Percentiles rank a stretch among this genome's conserved stretches.
Conservation (phyloP, 1,140 invertebrate genomes). For the Temnothorax longispinosus region DNA sequence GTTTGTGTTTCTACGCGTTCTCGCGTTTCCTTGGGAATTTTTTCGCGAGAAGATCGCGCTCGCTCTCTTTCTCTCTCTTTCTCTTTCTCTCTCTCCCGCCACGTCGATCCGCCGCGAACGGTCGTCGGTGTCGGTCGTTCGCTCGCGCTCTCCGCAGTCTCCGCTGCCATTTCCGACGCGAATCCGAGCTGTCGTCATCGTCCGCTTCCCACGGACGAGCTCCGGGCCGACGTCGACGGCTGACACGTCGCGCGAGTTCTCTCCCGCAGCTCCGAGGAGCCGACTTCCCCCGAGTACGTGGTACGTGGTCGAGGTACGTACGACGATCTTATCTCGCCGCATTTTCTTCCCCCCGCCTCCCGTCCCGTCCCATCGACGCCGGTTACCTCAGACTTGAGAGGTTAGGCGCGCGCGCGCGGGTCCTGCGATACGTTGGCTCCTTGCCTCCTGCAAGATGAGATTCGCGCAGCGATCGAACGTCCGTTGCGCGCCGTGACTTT, state of each 20-base stretch:
- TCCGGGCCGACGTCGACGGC: not conserved
- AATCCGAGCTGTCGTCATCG: slow-evolving; percentile 17
- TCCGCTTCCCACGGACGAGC: not conserved
- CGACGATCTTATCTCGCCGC: not conserved
- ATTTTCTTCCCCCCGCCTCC: not conserved
- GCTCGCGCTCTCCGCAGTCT: not conserved
- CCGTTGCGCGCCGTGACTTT: not conserved
- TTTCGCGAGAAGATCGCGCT: not conserved
- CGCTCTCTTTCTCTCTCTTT: not conserved
- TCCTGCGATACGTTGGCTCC: not conserved
- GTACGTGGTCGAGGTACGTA: slow-evolving; percentile 17
- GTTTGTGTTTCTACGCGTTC: slow-evolving; percentile 32
- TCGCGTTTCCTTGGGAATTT: not conserved
- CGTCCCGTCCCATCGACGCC: not conserved
- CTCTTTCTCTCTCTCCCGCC: not conserved
- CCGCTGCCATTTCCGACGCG: slow-evolving; percentile 18
- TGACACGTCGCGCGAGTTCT: slow-evolving; percentile 5
- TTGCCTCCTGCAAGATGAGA: not conserved
- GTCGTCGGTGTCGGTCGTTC: not conserved
- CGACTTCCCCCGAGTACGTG: not conserved
- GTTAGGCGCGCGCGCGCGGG: slow-evolving; percentile 20
- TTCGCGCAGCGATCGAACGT: slow-evolving; percentile 18
- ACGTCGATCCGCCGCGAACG: not conserved
- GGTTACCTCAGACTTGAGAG: not conserved
- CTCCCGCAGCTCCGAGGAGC: not conserved